Percentiles rank a stretch among this genome's conserved stretches.
phyloP scores from a whole-genome alignment of 2,797 vertebrate species.

The Galagoides demidoff region DNA sequence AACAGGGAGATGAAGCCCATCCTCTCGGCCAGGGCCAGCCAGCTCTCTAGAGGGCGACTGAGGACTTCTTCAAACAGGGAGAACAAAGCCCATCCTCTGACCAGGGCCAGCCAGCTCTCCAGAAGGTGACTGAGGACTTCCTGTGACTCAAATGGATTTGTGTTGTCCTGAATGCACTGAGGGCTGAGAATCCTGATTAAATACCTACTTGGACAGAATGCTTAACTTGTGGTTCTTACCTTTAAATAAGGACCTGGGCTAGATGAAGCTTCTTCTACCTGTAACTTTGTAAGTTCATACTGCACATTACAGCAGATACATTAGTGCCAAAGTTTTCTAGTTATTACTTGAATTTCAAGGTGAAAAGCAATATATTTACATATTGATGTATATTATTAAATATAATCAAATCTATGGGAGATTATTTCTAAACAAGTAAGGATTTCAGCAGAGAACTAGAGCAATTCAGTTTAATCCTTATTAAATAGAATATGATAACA shows the following conservation, averaged over 20 bases:
- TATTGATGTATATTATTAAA: not conserved
- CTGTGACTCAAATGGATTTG: not conserved
- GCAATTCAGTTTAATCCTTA: not conserved
- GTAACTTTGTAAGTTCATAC: not conserved
- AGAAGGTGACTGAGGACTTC: not conserved
- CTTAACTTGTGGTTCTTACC: not conserved
- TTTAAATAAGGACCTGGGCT: not conserved
- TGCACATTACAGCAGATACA: not conserved
- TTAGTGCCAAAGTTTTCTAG: not conserved
- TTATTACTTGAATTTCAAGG: not conserved
- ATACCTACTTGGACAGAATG: not conserved
- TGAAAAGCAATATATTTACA: not conserved
- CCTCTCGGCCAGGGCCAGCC: not conserved
- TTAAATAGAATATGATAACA: not conserved
- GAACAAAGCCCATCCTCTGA: not conserved
- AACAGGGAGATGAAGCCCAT: not conserved
- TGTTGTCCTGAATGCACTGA: not conserved
- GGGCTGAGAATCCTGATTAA: not conserved
- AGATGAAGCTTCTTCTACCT: not conserved
- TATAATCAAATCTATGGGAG: not conserved
- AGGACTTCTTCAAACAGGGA: not conserved
- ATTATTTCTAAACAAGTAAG: slow-evolving; percentile 4
- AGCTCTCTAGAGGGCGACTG: not conserved
- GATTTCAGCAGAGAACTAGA: not conserved
- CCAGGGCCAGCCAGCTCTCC: not conserved